Evolutionary conservation across 2,113 vertebrate species (phyloP), one percentile per base, ranked within the genome.

Genomic region (Polypterus senegalus): DNA sequence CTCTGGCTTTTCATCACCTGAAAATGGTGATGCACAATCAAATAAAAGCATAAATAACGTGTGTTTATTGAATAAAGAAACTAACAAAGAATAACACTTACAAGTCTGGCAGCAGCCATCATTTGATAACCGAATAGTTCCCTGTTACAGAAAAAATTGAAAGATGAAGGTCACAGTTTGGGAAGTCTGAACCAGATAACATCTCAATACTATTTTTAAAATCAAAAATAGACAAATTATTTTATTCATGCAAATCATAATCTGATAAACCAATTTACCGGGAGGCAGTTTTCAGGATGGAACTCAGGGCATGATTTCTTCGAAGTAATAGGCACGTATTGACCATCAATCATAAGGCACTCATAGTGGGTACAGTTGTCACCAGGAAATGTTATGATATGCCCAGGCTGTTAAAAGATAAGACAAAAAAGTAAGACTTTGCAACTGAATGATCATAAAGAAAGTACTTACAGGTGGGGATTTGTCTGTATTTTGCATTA

Each of bases 331-430:
- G 71, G 0, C 52, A 67, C 49, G 43, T 70, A n/a, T 2, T 77
- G 70, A 3, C 67, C 51, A 57, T 75, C 72, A 3, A 60, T 54
- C 44, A 52, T 65, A 58, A 73, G 69, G 54, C 87, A 89, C 67
- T 5, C 70, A 68, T 87, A 88, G 4, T 66, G 5, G 0, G 66
- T 86, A 64, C 87, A 89, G 3, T 74, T 65, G 65, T 83, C 76
- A 48, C 10, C 47, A 0, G 54, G 27, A 0, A 72, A 53, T 27
- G 61, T 64, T 78, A 81, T 76, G 60, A 67, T 77, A 2, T 77
- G 49, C 1, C 68, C 71, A 59, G 73, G 68, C 85, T 89, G 66
- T 10, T 55, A 6, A 27, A 27, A 27, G 27, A 27, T 27, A 27
- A 27, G 27, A 2, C 27, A 27, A 27, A 27, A 27, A 27, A 27